Base-by-base conservation (phyloP, 2,888 invertebrate species). In the Ephialtes manifestator region DNA sequence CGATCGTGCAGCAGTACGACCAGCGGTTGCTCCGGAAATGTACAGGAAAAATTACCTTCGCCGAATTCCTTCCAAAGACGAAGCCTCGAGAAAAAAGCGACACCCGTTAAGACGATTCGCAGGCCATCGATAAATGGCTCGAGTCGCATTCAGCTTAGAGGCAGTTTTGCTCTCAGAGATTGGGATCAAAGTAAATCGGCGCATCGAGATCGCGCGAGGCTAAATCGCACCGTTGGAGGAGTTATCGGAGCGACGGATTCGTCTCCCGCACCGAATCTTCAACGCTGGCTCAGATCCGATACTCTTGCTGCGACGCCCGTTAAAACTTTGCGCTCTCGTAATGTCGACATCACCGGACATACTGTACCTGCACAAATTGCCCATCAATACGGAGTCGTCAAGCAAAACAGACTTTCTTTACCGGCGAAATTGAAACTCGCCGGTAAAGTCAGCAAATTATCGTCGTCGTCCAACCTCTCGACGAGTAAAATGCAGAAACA, bases 221-320 rank as follows among this genome's bases (percentile, higher is more conserved):
- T 87, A 7, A 92, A 87, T 83, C 87, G 91, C 48, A 87, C 87
- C 2, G 81, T 91, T 28, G 75, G 88, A 28, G 79, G 87, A 48
- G 79, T 91, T 43, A 87, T 90, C 11, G 84, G 87, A 18, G 70
- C 71, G 7, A 31, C 85, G 11, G 91, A 91, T 39, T 82, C 84
- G 5, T 85, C 88, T 0, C 84, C 89, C 2, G 83, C 90, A 7
- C 91, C 93, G 0, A 80, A 82, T 71, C 72, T 82, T 1, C 93
- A 93, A 39, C 92, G 94, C n/a, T 94, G 94, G 93, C 87, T 94
- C 18, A 92, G 94, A 46, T 94, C 94, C 1, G 94, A 94, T 77
- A 94, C 94, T 2, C 90, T 94, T n/a, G 94, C 94, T 0, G 94
- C 94, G 1, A 94, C 92, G 0, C 94, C 94, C 10, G 92, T 94